A percentile compares a stretch with the other conserved stretches of the same genome.
Evolutionary conservation across 1,140 invertebrate genomes (phyloP).

Genomic region (Eulimnadia texana): DNA sequence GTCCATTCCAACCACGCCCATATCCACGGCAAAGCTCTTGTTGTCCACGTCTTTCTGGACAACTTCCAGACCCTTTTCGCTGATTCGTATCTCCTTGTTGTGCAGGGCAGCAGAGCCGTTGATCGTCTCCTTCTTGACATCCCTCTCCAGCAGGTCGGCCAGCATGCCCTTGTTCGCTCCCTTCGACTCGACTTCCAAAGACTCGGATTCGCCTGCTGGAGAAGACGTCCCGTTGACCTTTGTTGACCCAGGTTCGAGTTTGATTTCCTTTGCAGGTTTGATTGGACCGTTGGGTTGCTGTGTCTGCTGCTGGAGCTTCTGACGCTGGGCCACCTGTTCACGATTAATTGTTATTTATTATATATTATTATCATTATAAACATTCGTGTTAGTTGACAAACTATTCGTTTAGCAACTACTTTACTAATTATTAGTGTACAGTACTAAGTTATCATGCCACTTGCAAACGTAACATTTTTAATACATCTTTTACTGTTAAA

Average conservation of each 20-base stretch:
- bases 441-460: too few species aligned
- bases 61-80: constrained; percentile 43
- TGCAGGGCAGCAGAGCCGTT: constrained; percentile 25
- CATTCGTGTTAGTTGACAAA: too few species aligned
- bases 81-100: constrained; percentile 40
- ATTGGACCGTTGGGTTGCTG: not conserved
- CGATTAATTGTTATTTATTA: too few species aligned
- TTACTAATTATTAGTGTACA: too few species aligned
- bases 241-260: not conserved
- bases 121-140: constrained; percentile 29
- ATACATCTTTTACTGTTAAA: too few species aligned
- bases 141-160: constrained; percentile 49
- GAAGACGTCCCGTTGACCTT: not conserved
- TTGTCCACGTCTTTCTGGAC: constrained; percentile 33
- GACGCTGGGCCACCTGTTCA: constrained; percentile 43
- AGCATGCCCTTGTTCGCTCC: constrained; percentile 41
- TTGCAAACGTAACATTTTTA: too few species aligned
- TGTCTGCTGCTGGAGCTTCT: constrained; percentile 30
- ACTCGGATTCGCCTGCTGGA: not conserved
- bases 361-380: too few species aligned
- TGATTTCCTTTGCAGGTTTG: not conserved
- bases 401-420: too few species aligned
- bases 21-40: not conserved
- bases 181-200: constrained; percentile 20
- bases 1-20: constrained; percentile 11